Conservation (phyloP, 1,140 invertebrate genomes). For the Eurosta solidaginis region DNA sequence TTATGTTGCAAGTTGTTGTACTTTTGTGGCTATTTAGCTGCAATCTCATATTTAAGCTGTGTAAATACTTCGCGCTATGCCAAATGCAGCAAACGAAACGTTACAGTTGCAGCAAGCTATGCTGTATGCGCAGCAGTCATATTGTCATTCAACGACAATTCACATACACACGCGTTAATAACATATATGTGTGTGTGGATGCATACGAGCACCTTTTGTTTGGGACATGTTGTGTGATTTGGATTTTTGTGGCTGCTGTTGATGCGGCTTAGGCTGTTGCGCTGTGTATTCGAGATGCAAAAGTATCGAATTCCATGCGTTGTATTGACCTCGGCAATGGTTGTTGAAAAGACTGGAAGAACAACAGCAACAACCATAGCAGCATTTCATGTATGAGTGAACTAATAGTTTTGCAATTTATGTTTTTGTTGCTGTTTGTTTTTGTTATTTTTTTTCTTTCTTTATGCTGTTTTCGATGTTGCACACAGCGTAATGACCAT, state of each 20-base stretch:
- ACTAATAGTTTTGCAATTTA: constrained; percentile 6
- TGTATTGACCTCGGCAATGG: constrained; percentile 31
- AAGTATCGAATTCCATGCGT: constrained; percentile 32
- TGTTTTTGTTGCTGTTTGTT: background rate
- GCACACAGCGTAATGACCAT: constrained; percentile 27
- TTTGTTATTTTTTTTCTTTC: background rate
- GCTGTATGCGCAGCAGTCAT: background rate
- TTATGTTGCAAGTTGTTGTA: background rate
- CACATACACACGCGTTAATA: background rate
- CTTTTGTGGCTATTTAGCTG: constrained; percentile 22
- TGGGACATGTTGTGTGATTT: background rate
- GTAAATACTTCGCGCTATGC: constrained; percentile 17
- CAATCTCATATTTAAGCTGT: constrained; percentile 28
- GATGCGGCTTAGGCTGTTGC: background rate
- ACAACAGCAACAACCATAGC: background rate
- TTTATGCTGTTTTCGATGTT: constrained; percentile 9
- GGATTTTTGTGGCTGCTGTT: constrained; percentile 4
- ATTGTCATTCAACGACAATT: background rate
- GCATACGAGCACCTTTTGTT: background rate
- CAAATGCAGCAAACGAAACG: constrained; percentile 12
- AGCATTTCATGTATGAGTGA: constrained; percentile 6
- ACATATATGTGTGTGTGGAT: background rate
- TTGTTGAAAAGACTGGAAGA: background rate
- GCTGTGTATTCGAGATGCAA: constrained; percentile 25
- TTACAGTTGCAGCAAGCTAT: background rate